Evolutionary conservation across 2,113 vertebrate genomes (phyloP).

Genomic region (Triplophysa rosa): DNA sequence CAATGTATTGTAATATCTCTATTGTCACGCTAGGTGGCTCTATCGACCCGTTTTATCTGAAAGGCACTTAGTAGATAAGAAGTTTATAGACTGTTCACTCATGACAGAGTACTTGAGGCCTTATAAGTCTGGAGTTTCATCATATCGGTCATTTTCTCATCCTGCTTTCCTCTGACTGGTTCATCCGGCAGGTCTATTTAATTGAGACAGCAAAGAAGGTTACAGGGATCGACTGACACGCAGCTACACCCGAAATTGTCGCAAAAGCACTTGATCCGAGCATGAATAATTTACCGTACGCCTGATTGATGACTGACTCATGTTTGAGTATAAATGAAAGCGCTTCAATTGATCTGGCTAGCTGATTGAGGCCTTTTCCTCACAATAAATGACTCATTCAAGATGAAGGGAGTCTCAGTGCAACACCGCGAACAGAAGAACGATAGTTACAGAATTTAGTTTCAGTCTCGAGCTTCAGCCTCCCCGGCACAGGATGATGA

Average conservation of each 20-base stretch:
- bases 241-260: constrained; percentile 9
- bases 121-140: neutral
- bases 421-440: neutral
- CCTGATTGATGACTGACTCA: constrained; percentile 13
- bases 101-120: neutral
- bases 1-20: constrained; percentile 61
- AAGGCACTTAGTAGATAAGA: neutral
- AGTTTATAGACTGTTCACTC: neutral
- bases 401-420: neutral
- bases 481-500: neutral
- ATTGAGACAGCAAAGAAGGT: neutral
- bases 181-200: neutral
- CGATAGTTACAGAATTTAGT: constrained; percentile 9
- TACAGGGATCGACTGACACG: neutral
- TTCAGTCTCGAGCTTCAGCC: neutral
- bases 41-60: constrained; percentile 28
- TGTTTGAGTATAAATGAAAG: constrained; percentile 24
- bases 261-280: constrained; percentile 1
- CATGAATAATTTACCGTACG: constrained; percentile 17
- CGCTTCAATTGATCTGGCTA: neutral
- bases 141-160: neutral
- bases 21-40: constrained; percentile 68
- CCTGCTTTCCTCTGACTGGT: neutral
- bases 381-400: constrained; percentile 27
- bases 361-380: neutral